Percentiles rank a stretch among this genome's conserved stretches.
Conservation (phyloP, 2,797 vertebrate genomes). For the Limosa lapponica region DNA sequence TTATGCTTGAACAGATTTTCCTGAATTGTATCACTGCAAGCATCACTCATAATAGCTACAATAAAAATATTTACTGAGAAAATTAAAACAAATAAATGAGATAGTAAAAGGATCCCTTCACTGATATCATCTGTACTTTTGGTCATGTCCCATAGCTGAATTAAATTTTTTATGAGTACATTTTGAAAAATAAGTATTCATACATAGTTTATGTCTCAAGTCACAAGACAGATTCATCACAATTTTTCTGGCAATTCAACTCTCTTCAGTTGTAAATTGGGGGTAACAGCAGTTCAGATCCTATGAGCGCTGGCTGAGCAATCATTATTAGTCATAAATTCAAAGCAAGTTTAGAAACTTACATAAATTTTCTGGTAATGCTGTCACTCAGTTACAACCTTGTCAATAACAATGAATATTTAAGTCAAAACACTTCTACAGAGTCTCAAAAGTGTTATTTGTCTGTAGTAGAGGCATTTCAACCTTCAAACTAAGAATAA, state of each 20-base stretch:
- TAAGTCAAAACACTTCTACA: not conserved
- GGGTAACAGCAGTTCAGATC: constrained; percentile 41
- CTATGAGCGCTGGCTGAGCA: constrained; percentile 24
- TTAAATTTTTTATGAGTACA: not conserved
- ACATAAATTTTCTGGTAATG: constrained; percentile 28
- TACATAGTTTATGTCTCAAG: not conserved
- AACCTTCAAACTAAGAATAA: not conserved
- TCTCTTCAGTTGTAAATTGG: not conserved
- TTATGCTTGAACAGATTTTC: not conserved
- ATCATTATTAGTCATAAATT: constrained; percentile 52
- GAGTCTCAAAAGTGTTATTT: constrained; percentile 22
- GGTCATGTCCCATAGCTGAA: not conserved
- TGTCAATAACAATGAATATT: constrained; percentile 39
- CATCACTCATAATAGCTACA: not conserved
- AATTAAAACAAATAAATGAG: not conserved
- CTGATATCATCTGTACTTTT: not conserved
- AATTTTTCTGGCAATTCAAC: not conserved
- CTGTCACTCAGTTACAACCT: constrained; percentile 12
- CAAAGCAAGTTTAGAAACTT: constrained; percentile 13
- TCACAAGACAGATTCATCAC: not conserved
- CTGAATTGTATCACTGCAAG: not conserved
- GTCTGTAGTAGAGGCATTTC: not conserved
- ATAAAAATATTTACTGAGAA: not conserved
- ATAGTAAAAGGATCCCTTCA: not conserved
- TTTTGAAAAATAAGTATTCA: not conserved